Evolutionary conservation across 2,888 invertebrate species (phyloP).

Genomic region (Buathra laborator): DNA sequence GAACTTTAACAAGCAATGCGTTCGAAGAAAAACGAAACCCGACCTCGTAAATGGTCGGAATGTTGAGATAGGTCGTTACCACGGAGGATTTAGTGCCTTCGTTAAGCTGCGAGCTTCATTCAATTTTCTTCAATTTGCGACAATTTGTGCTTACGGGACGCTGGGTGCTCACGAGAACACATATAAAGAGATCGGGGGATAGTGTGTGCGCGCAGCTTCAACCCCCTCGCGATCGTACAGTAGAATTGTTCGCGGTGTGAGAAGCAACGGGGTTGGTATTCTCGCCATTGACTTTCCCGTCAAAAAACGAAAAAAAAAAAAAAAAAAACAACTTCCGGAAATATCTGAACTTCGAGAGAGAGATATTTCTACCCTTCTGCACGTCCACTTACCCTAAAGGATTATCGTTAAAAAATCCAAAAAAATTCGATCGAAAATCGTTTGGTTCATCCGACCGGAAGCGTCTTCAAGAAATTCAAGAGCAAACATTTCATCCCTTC

Average conservation of each 20-base stretch:
- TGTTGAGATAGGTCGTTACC: constrained; percentile 82
- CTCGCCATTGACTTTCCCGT: neutral
- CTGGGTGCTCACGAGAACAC: constrained; percentile 47
- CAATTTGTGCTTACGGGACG: constrained; percentile 83
- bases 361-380: neutral
- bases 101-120: constrained; percentile 84
- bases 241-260: neutral
- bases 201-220: constrained; percentile 34
- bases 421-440: neutral
- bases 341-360: constrained; percentile 1
- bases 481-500: neutral
- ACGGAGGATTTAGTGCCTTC: constrained; percentile 82
- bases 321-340: constrained; percentile 5
- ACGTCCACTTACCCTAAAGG: neutral
- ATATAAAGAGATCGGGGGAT: constrained; percentile 37
- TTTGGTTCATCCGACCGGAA: neutral
- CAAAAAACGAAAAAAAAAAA: neutral
- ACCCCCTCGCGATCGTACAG: constrained; percentile 24
- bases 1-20: neutral
- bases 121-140: constrained; percentile 84
- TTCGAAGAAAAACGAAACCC: neutral
- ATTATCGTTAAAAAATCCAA: neutral
- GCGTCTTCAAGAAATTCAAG: neutral
- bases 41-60: constrained; percentile 78
- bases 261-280: constrained; percentile 17